Base-by-base conservation (phyloP, 2,113 vertebrate genomes). In the Neopipo cinnamomea region DNA sequence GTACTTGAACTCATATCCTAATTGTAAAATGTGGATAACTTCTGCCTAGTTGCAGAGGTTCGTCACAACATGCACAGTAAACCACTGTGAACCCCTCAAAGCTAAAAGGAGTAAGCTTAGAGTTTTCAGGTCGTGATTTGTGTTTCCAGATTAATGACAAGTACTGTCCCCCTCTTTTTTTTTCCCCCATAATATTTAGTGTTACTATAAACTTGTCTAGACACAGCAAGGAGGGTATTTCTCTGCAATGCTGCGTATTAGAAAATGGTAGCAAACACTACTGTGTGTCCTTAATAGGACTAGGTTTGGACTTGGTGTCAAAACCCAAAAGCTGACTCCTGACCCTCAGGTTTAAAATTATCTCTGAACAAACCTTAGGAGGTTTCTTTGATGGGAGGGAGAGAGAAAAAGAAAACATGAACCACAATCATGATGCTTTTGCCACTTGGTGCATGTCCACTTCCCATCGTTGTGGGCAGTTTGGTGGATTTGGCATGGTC, bases 371-470 rank as follows among this genome's bases (percentile, higher is more conserved):
- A 86, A 33, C 6, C 31, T 41, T 37, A 41, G 33, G 50, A 59
- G 14, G 1, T 50, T 62, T 78, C 35, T 78, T 67, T 46, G 42
- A 30, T 1, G 0, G 55, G 56, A 49, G 8, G 3, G 20, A 82
- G 25, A 55, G 19, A 58, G 11, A 30, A 49, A 70, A 68, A 22
- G 12, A 13, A 9, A 73, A 13, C 0, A 2, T 21, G 25, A 66
- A 52, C n/a, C 6, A 14, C 28, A 72, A 6, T 30, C 19, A 23
- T 5, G 14, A 52, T 66, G 41, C 33, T 80, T 67, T 85, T 81
- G 18, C 25, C 1, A 1, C 39, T 50, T 39, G 27, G 8, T 6
- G 1, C 61, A 37, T 7, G 20, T n/a, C 30, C 35, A 16, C 20
- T 50, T 91, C 35, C 11, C 10, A 14, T 33, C 37, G 77, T 47